These are phyloP conservation scores for Melitaea athalia DNA, from an alignment of 2,888 invertebrate genomes.

Conservation along the genomic window DNA sequence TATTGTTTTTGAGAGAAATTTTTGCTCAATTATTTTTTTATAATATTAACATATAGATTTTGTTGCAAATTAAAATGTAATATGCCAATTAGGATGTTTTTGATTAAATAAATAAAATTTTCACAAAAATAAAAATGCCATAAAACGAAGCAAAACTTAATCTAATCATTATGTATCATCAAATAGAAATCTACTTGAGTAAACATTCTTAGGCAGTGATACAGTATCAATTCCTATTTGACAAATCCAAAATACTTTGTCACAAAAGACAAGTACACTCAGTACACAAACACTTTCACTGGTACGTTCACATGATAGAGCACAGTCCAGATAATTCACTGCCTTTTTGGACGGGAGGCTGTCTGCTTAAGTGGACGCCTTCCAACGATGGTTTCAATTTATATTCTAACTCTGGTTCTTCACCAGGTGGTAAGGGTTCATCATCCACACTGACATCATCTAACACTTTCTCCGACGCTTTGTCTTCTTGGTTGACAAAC, in stretches of 20 bases:
- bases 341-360: conserved; percentile 88
- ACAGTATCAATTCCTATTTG: conserved; percentile 8
- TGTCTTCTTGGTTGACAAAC: conserved; percentile 46
- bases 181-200: background rate
- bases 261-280: background rate
- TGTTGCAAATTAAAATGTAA: background rate
- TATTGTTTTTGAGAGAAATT: background rate
- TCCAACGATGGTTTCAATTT: conserved; percentile 85
- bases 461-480: conserved; percentile 46
- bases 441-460: conserved; percentile 68
- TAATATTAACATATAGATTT: background rate
- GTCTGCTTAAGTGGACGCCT: conserved; percentile 85
- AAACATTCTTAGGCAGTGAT: conserved; percentile 10
- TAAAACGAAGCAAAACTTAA: background rate
- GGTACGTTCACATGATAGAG: conserved; percentile 87
- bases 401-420: conserved; percentile 78
- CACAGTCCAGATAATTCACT: conserved; percentile 92
- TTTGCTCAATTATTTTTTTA: no score
- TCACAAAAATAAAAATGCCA: background rate
- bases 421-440: conserved; percentile 83
- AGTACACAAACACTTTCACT: background rate
- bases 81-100: background rate
- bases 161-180: background rate
- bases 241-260: background rate
- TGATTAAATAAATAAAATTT: background rate